phyloP scores from a whole-genome alignment of 2,113 vertebrate species.

The Cheilinus undulatus region DNA sequence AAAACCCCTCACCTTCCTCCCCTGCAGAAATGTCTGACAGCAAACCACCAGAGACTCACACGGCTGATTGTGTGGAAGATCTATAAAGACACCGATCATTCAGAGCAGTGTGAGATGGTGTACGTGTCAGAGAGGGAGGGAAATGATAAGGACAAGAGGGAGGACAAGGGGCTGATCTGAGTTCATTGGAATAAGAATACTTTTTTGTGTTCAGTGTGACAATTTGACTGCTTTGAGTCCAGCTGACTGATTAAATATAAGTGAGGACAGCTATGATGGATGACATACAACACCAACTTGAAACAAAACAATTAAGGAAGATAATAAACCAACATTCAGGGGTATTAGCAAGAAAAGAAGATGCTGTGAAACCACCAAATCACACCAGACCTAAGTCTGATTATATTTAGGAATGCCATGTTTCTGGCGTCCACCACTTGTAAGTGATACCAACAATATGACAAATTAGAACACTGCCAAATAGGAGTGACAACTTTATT shows the following conservation, averaged over 20 bases:
- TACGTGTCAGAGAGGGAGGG: background rate
- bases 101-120: constrained; percentile 32
- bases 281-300: too few relatives aligned
- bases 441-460: too few relatives aligned
- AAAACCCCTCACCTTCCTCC: background rate
- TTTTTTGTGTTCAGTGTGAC: background rate
- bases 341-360: too few relatives aligned
- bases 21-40: constrained; percentile 54
- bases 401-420: too few relatives aligned
- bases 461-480: too few relatives aligned
- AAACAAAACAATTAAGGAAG: too few relatives aligned
- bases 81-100: constrained; percentile 53
- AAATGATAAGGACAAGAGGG: background rate
- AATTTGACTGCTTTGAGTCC: constrained; percentile 1
- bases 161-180: constrained; percentile 3
- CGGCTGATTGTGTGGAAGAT: constrained; percentile 62
- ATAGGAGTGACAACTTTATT: too few relatives aligned
- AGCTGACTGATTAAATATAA: background rate
- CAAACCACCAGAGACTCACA: constrained; percentile 43
- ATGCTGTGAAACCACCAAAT: too few relatives aligned
- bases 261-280: background rate
- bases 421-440: too few relatives aligned
- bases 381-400: too few relatives aligned
- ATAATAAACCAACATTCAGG: too few relatives aligned
- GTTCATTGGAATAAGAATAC: background rate